phyloP scores from a whole-genome alignment of 2,797 vertebrate species.

The Smutsia temminckii region DNA sequence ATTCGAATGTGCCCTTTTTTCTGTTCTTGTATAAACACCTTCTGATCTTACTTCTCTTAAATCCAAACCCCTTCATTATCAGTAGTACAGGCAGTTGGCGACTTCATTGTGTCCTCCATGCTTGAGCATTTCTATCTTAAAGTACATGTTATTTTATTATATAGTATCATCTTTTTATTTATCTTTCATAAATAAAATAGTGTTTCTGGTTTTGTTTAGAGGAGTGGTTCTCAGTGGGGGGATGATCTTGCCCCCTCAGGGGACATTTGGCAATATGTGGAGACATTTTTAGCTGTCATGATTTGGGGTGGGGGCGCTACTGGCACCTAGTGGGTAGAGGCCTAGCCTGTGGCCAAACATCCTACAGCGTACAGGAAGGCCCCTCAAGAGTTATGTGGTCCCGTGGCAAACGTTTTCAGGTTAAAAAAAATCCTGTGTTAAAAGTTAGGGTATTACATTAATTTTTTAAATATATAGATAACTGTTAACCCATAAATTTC shows the following conservation, averaged over 20 bases:
- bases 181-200: neutral
- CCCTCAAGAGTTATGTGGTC: neutral
- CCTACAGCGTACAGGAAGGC: fast-evolving
- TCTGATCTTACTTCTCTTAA: neutral
- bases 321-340: neutral
- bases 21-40: neutral
- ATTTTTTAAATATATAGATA: neutral
- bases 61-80: neutral
- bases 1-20: neutral
- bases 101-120: neutral
- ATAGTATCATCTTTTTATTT: neutral
- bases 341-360: neutral
- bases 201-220: neutral
- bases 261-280: neutral
- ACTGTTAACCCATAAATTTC: neutral
- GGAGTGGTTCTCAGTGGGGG: neutral
- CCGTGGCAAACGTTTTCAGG: neutral
- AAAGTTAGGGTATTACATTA: neutral
- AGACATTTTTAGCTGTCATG: neutral
- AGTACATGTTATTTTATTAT: neutral
- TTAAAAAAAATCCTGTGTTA: neutral
- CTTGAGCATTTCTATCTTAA: neutral
- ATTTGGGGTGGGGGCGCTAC: neutral
- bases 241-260: neutral
- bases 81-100: neutral